phyloP scores from a whole-genome alignment of 2,888 invertebrate genomes.

The Scaptomyza polygonia region DNA sequence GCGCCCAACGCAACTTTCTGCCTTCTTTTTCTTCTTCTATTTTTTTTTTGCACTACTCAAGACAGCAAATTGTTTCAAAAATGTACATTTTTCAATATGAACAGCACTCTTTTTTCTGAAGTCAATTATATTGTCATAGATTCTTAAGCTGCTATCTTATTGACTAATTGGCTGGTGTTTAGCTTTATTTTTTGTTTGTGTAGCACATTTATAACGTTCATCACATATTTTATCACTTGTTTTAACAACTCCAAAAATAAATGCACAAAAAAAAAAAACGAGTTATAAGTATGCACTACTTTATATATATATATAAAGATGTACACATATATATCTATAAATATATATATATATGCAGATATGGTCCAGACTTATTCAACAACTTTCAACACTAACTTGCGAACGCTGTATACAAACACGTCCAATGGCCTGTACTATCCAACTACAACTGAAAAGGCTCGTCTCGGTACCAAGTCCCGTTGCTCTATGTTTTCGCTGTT shows the following conservation, averaged over 20 bases:
- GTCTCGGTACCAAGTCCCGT: conserved; percentile 43
- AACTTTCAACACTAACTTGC: conserved; percentile 54
- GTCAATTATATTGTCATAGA: background rate
- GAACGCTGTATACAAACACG: conserved; percentile 73
- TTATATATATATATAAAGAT: background rate
- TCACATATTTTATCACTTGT: conserved; percentile 13
- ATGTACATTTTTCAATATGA: background rate
- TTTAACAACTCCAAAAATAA: conserved; percentile 25
- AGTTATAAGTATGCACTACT: background rate
- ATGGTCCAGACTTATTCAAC: conserved; percentile 26
- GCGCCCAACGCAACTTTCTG: conserved; percentile 44
- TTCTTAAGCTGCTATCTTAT: background rate
- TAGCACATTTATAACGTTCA: conserved; percentile 14
- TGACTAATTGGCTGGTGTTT: background rate
- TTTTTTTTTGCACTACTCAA: conserved; percentile 28
- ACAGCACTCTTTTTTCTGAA: background rate
- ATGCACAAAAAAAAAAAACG: conserved; percentile 17
- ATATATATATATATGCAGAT: conserved; percentile 7
- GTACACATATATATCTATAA: background rate
- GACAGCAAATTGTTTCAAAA: conserved; percentile 52
- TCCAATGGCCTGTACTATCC: conserved; percentile 83
- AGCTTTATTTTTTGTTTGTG: background rate
- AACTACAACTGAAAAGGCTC: conserved; percentile 83
- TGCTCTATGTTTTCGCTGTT: conserved; percentile 21
- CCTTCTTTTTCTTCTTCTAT: too few species aligned